Evolutionary conservation across 1,140 invertebrate genomes (phyloP).

Genomic region (Lepeophtheirus salmonis): DNA sequence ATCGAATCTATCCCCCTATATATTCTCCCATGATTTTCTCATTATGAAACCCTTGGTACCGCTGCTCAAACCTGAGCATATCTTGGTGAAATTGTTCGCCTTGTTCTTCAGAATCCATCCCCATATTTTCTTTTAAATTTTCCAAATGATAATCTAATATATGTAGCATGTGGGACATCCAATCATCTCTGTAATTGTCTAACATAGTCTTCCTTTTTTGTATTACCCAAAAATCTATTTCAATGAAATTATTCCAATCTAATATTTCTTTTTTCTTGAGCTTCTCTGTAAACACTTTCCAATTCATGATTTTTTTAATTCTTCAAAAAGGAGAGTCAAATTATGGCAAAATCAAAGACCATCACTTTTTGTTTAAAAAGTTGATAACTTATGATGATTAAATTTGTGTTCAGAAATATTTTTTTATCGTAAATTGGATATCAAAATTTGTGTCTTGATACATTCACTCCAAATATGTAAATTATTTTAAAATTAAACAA

Average conservation of each 20-base stretch:
- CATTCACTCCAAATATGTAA: too few species aligned
- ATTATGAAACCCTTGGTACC: constrained; percentile 19
- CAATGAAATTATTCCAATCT: constrained; percentile 18
- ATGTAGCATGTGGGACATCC: constrained; percentile 21
- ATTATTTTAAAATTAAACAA: too few species aligned
- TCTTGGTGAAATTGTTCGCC: constrained; percentile 21
- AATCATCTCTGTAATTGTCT: constrained; percentile 10
- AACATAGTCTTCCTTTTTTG: constrained; percentile 14
- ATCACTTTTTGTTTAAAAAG: too few species aligned
- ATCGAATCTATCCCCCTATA: too few species aligned
- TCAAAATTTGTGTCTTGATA: too few species aligned
- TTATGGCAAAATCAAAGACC: background rate
- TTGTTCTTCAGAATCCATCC: constrained; percentile 20
- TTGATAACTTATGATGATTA: too few species aligned
- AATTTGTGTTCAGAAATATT: too few species aligned
- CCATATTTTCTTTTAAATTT: constrained; percentile 22
- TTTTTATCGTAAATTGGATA: too few species aligned
- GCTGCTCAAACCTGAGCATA: constrained; percentile 19
- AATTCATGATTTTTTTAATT: constrained; percentile 11
- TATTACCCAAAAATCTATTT: constrained; percentile 16
- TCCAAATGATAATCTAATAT: constrained; percentile 20
- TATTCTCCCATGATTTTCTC: constrained; percentile 22
- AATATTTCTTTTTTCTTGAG: constrained; percentile 7
- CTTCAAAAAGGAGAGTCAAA: background rate
- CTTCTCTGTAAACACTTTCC: constrained; percentile 2